Evolutionary conservation across 37 sponge, comb jelly and placozoan genomes (phyloP).

Genomic region (Lycopodina hypogea): DNA sequence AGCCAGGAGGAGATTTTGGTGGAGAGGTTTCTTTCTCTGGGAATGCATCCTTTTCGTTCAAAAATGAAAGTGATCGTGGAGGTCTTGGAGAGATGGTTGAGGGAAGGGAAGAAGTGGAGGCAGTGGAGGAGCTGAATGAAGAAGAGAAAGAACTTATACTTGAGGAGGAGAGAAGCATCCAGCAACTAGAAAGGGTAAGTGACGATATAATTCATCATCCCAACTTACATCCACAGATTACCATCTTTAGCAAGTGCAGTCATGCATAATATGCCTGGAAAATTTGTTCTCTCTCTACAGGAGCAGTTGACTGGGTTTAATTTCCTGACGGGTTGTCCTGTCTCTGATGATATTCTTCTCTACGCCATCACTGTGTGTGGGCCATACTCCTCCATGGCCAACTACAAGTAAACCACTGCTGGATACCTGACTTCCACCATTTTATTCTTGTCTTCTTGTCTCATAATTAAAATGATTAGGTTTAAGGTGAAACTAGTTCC

Average conservation of each 20-base stretch:
- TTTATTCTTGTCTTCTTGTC: not conserved
- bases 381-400: constrained; percentile 80
- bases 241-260: no score
- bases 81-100: not conserved
- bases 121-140: constrained; percentile 45
- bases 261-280: not conserved
- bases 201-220: no score
- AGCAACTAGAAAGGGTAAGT: constrained; percentile 51
- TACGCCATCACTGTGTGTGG: constrained; percentile 95
- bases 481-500: constrained; percentile 89
- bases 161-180: constrained; percentile 65
- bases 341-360: constrained; percentile 77
- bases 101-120: not conserved
- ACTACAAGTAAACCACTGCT: constrained; percentile 75
- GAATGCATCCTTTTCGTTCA: not conserved
- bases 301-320: constrained; percentile 58
- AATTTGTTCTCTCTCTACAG: constrained; percentile 8
- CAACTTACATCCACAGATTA: no score
- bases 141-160: constrained; percentile 63
- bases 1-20: not conserved
- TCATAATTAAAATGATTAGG: constrained; percentile 43
- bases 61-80: not conserved
- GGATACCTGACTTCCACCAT: not conserved
- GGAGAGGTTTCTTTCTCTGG: not conserved
- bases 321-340: constrained; percentile 81